Percentiles rank a stretch among this genome's conserved stretches.
These are phyloP conservation scores for Achlya flavicornis DNA, from an alignment of 2,888 invertebrate genomes.

Conservation along the genomic window DNA sequence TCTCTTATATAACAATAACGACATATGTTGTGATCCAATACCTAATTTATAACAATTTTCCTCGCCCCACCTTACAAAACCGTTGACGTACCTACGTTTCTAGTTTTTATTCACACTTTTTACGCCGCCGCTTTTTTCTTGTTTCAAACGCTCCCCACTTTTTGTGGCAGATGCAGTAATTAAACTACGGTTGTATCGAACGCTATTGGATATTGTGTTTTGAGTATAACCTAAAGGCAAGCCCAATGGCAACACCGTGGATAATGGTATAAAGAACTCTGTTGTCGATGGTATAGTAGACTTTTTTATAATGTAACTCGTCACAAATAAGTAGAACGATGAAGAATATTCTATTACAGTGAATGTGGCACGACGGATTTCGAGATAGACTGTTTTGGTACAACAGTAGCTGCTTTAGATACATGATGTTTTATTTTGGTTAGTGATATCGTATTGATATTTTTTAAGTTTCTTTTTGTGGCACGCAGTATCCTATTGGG, in stretches of 20 bases:
- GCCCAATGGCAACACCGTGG: constrained; percentile 35
- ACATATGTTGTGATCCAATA: constrained; percentile 47
- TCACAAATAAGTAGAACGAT: constrained; percentile 30
- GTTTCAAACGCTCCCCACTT: constrained; percentile 18
- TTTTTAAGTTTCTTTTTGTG: background rate
- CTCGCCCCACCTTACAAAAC: constrained; percentile 59
- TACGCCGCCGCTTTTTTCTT: constrained; percentile 13
- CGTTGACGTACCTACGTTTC: constrained; percentile 27
- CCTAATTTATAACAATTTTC: constrained; percentile 72
- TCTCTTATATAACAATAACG: constrained; percentile 27
- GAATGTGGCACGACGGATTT: constrained; percentile 2
- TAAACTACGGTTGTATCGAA: constrained; percentile 21
- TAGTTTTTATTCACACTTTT: constrained; percentile 42
- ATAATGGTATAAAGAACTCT: constrained; percentile 32
- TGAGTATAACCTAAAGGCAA: constrained; percentile 20
- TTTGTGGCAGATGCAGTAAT: constrained; percentile 25
- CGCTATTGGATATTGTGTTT: constrained; percentile 24
- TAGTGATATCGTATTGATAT: constrained; percentile 8
- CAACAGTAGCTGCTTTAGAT: background rate
- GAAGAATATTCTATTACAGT: background rate
- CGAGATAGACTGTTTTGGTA: constrained; percentile 5
- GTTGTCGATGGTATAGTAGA: constrained; percentile 37
- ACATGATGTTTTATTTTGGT: constrained; percentile 10
- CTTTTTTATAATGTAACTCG: constrained; percentile 41
- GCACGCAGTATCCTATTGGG: background rate